These are phyloP conservation scores for Isoperla grammatica DNA, from an alignment of 2,888 invertebrate species.

Conservation along the genomic window DNA sequence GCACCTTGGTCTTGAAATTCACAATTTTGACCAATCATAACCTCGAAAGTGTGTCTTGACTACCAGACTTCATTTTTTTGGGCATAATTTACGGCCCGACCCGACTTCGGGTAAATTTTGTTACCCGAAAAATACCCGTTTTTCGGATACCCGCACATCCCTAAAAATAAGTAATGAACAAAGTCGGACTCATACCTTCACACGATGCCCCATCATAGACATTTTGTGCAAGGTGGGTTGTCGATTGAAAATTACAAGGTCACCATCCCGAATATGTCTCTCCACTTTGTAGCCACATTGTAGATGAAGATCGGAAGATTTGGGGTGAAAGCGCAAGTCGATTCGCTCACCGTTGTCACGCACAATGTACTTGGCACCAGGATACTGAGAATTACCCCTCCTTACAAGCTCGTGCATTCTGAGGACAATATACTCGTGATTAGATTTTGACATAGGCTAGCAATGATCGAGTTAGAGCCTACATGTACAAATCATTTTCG, in stretches of 20 bases:
- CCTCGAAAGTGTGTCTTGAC: no score
- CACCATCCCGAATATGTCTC: slow-evolving; percentile 95
- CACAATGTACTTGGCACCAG: slow-evolving; percentile 98
- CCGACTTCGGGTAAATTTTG: no score
- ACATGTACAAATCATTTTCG: no score
- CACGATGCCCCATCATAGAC: slow-evolving; percentile 99
- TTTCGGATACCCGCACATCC: no score
- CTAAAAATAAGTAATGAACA: no score
- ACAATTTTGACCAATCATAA: no score
- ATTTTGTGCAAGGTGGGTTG: slow-evolving; percentile 99
- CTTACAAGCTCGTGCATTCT: slow-evolving; percentile 88
- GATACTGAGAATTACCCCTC: slow-evolving; percentile 96
- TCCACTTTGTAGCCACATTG: slow-evolving; percentile 96
- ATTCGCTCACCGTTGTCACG: slow-evolving; percentile 98
- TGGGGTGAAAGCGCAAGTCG: slow-evolving; percentile 96
- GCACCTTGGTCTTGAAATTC: no score
- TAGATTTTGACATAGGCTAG: slow-evolving; percentile 36
- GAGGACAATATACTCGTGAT: slow-evolving; percentile 30
- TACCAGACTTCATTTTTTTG: no score
- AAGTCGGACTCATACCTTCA: slow-evolving; percentile 56
- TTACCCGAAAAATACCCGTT: no score
- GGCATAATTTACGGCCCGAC: no score
- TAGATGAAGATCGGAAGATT: slow-evolving; percentile 92
- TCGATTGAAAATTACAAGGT: slow-evolving; percentile 97
- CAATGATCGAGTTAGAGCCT: no score